Conservation (phyloP, 1,140 invertebrate species). For the Drosophila sp. region DNA sequence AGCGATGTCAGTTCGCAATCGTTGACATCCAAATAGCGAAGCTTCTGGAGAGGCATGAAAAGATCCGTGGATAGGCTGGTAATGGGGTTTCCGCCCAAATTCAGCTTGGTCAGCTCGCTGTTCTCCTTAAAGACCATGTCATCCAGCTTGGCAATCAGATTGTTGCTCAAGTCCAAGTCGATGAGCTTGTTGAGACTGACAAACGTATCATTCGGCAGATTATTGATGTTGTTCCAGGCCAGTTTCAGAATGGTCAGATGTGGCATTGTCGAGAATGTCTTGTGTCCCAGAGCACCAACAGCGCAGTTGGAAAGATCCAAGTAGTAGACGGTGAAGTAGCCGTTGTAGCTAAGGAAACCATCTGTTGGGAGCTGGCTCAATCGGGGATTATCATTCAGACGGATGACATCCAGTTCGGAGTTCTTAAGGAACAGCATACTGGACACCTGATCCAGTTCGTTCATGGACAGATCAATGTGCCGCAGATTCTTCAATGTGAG, state of each 20-base stretch:
- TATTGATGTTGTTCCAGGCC: constrained; percentile 87
- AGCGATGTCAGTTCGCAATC: constrained; percentile 86
- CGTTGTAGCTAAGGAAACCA: constrained; percentile 86
- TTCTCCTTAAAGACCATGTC: constrained; percentile 87
- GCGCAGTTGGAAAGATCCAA: constrained; percentile 90
- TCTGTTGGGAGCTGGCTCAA: constrained; percentile 87
- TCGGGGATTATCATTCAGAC: constrained; percentile 88
- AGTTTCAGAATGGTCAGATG: constrained; percentile 87
- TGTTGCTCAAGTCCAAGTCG: constrained; percentile 89
- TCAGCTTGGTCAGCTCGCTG: constrained; percentile 87
- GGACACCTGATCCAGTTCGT: constrained; percentile 87
- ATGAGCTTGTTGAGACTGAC: constrained; percentile 86
- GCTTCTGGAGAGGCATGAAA: constrained; percentile 86
- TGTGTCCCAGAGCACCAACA: constrained; percentile 86
- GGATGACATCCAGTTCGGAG: constrained; percentile 88
- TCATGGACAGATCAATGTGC: constrained; percentile 89
- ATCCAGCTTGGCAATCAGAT: constrained; percentile 87
- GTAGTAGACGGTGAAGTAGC: constrained; percentile 87
- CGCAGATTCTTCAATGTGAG: constrained; percentile 87
- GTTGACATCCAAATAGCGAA: constrained; percentile 88
- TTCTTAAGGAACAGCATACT: constrained; percentile 88
- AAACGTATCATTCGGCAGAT: constrained; percentile 81
- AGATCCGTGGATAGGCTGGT: constrained; percentile 87
- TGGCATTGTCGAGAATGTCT: constrained; percentile 88
- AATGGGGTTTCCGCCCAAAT: constrained; percentile 89